Conservation (phyloP, 64 coral and sea anemone species). For the Hydrozoanthus tunicans region DNA sequence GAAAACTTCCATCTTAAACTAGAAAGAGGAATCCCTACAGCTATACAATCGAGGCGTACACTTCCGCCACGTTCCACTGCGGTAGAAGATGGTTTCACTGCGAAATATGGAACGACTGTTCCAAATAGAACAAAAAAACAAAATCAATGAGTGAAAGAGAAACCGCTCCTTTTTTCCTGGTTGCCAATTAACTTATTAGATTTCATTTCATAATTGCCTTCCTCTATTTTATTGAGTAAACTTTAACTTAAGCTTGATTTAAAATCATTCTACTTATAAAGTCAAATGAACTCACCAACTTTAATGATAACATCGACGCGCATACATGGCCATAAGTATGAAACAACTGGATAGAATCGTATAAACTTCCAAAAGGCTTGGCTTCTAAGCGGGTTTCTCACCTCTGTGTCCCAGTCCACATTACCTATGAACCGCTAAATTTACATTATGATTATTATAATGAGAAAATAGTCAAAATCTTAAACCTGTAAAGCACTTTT, state of each 20-base stretch:
- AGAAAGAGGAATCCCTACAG: constrained; percentile 17
- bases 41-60: constrained; percentile 1
- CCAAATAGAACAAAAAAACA: background rate
- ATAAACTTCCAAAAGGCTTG: constrained; percentile 30
- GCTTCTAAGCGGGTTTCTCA: constrained; percentile 17
- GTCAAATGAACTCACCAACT: background rate
- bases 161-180: background rate
- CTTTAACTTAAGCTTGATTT: too few relatives aligned
- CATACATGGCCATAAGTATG: constrained; percentile 35
- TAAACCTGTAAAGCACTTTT: background rate
- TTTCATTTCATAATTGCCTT: too few relatives aligned
- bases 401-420: background rate
- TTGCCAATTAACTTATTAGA: too few relatives aligned
- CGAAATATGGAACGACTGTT: background rate
- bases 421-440: background rate
- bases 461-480: background rate
- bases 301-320: constrained; percentile 9
- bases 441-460: background rate
- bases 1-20: background rate
- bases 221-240: too few relatives aligned
- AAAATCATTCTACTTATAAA: background rate
- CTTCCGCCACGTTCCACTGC: background rate
- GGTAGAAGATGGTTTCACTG: background rate
- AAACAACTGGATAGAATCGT: constrained; percentile 10
- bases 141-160: background rate